Evolutionary conservation across 2,888 invertebrate genomes (phyloP).

Genomic region (Eristalis arbustorum): DNA sequence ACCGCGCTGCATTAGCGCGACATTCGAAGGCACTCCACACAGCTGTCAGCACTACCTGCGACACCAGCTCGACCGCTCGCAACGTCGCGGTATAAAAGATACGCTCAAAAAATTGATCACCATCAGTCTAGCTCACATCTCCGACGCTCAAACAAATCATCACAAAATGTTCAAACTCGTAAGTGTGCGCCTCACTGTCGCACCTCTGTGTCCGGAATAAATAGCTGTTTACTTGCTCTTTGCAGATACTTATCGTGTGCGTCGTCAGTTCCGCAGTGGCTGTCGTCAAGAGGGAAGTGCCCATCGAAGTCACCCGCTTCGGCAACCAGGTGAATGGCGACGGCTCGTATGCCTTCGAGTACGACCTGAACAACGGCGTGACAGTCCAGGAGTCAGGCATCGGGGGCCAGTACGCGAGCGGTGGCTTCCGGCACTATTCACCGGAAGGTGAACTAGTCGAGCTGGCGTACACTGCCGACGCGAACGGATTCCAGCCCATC

Average conservation of each 20-base stretch:
- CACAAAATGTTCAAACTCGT: slow-evolving; percentile 60
- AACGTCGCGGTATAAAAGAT: slow-evolving; percentile 52
- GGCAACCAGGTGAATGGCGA: slow-evolving; percentile 75
- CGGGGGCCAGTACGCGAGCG: slow-evolving; percentile 80
- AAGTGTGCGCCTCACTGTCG: slow-evolving; percentile 18
- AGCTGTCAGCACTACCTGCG: background rate
- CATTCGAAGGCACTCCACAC: background rate
- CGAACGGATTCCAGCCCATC: slow-evolving; percentile 76
- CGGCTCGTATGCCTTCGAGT: slow-evolving; percentile 79
- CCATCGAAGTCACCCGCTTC: slow-evolving; percentile 36
- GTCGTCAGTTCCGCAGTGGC: background rate
- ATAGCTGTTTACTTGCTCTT: background rate
- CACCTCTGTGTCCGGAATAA: background rate
- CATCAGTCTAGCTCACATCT: slow-evolving; percentile 57
- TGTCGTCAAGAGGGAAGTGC: background rate
- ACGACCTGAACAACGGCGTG: slow-evolving; percentile 84
- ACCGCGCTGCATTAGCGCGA: background rate
- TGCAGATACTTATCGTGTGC: background rate
- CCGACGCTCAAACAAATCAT: slow-evolving; percentile 40
- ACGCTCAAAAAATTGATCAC: slow-evolving; percentile 23
- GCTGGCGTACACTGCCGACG: slow-evolving; percentile 75
- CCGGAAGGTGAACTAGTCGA: slow-evolving; percentile 76
- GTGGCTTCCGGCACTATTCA: slow-evolving; percentile 74
- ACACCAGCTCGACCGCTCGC: background rate
- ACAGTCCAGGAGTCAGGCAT: slow-evolving; percentile 82